Percentiles rank a stretch among this genome's conserved stretches.
phyloP scores from a whole-genome alignment of 2,113 vertebrate species.

The Clarias batrachus region DNA sequence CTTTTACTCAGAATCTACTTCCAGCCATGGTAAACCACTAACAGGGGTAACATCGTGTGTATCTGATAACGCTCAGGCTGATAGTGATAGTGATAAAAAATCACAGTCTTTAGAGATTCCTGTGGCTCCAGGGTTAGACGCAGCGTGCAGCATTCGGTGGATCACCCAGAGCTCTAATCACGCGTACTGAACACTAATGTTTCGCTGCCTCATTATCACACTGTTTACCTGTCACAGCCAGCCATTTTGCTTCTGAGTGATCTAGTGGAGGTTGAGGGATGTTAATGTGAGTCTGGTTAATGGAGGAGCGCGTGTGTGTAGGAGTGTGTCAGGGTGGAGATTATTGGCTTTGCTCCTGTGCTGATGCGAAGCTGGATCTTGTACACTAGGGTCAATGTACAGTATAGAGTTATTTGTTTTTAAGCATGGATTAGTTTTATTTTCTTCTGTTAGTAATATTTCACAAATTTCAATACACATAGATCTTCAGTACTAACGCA shows the following conservation, averaged over 20 bases:
- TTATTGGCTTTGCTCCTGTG: neutral
- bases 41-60: neutral
- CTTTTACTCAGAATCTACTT: neutral
- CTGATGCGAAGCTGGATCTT: neutral
- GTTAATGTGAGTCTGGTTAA: conserved; percentile 49
- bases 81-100: conserved; percentile 13
- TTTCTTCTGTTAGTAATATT: neutral
- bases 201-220: conserved; percentile 49
- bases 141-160: conserved; percentile 16
- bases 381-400: neutral
- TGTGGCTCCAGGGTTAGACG: conserved; percentile 16
- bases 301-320: conserved; percentile 34
- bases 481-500: neutral
- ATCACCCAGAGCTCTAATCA: conserved; percentile 45
- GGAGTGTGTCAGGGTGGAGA: conserved; percentile 20
- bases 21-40: neutral
- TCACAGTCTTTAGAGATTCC: conserved; percentile 1
- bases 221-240: conserved; percentile 48
- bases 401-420: neutral
- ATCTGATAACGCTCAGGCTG: neutral
- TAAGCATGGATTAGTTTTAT: neutral
- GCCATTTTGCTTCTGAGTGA: conserved; percentile 50
- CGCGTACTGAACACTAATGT: conserved; percentile 40
- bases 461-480: too few species aligned
- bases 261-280: conserved; percentile 36